These are phyloP conservation scores for Mormyrus iriodes DNA, from an alignment of 2,113 vertebrate species.

Conservation along the genomic window DNA sequence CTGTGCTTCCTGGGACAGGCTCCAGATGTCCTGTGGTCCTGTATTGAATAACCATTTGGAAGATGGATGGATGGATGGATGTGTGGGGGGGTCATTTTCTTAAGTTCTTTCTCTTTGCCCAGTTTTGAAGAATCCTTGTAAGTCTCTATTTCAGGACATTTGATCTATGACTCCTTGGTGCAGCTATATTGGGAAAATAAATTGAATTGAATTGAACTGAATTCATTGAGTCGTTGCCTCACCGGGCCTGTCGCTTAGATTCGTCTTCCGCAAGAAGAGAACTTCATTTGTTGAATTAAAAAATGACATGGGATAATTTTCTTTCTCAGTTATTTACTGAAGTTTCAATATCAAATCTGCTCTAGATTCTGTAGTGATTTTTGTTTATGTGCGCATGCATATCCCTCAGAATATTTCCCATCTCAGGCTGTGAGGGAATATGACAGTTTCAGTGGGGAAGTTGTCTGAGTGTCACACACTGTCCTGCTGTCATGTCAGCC, in stretches of 20 bases:
- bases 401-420: neutral
- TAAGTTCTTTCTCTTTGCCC: neutral
- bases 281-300: slow-evolving; percentile 2
- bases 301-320: neutral
- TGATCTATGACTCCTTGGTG: neutral
- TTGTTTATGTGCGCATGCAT: neutral
- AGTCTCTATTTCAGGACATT: neutral
- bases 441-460: neutral
- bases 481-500: neutral
- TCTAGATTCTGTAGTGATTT: neutral
- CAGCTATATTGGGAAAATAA: slow-evolving; percentile 3
- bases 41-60: neutral
- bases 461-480: neutral
- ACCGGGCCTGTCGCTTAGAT: neutral
- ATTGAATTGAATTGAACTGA: neutral
- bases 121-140: neutral
- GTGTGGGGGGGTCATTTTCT: neutral
- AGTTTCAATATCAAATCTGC: neutral
- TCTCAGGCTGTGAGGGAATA: neutral
- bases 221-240: neutral
- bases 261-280: neutral
- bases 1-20: neutral
- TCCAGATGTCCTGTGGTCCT: neutral
- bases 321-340: neutral
- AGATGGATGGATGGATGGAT: neutral